phyloP scores from a whole-genome alignment of 1,140 invertebrate species.

The Magallana angulata region DNA sequence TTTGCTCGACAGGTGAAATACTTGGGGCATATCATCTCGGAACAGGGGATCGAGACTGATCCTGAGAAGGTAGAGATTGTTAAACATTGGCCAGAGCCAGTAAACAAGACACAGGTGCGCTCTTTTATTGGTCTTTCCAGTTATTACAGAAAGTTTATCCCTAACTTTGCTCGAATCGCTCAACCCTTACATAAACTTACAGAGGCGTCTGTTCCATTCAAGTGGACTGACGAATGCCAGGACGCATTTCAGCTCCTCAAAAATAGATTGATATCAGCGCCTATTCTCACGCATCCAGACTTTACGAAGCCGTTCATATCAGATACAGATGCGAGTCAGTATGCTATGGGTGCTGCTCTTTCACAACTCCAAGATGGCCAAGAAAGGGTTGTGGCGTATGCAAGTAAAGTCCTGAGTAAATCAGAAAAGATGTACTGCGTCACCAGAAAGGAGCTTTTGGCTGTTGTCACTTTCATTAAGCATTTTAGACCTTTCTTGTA shows the following conservation, averaged over 20 bases:
- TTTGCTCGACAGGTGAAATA: conserved; percentile 31
- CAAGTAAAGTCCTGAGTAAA: conserved; percentile 39
- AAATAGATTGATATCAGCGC: conserved; percentile 55
- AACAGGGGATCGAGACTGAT: neutral
- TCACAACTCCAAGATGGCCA: conserved; percentile 70
- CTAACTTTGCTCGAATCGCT: neutral
- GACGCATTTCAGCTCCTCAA: conserved; percentile 59
- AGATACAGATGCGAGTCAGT: conserved; percentile 77
- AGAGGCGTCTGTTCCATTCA: neutral
- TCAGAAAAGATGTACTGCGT: conserved; percentile 43
- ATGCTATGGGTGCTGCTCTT: conserved; percentile 76
- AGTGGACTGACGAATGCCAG: conserved; percentile 23
- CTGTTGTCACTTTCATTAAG: conserved; percentile 48
- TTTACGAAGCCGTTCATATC: conserved; percentile 72
- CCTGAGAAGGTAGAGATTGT: neutral
- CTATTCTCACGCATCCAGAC: conserved; percentile 69
- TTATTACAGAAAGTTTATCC: conserved; percentile 21
- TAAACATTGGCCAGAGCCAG: neutral
- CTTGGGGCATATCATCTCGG: neutral
- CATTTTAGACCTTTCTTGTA: conserved; percentile 54
- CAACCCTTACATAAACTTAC: conserved; percentile 27
- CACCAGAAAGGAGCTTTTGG: conserved; percentile 5
- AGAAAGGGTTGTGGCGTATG: conserved; percentile 48
- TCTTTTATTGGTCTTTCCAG: conserved; percentile 9
- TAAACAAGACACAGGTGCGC: neutral